Conservation (phyloP, 2,113 vertebrate species). For the Hippocampus comes region DNA sequence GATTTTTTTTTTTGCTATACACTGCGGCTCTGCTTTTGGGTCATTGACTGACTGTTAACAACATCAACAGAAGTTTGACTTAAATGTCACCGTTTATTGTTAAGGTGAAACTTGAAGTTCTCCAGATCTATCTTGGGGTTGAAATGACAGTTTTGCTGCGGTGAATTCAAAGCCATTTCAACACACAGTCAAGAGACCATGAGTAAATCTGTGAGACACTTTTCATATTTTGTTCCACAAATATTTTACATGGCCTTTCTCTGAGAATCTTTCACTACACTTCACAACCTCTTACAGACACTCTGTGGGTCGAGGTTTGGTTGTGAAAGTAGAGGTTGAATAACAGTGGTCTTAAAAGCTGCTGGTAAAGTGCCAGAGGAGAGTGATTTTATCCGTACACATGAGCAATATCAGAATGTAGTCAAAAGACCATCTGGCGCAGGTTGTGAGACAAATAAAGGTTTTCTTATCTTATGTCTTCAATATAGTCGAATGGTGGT, state of each 20-base stretch:
- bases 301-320: no score
- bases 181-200: constrained; percentile 53
- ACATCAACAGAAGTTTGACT: background rate
- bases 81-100: background rate
- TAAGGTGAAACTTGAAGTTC: background rate
- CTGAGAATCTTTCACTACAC: constrained; percentile 60
- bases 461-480: no score
- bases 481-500: no score
- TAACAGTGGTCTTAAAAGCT: no score
- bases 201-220: constrained; percentile 53
- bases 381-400: no score
- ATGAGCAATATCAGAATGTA: no score
- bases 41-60: background rate
- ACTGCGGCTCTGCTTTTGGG: background rate
- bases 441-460: no score
- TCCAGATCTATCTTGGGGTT: constrained; percentile 30
- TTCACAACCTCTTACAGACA: constrained; percentile 24
- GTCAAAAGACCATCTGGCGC: no score
- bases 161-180: background rate
- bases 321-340: no score
- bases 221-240: constrained; percentile 40
- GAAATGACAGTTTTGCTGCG: constrained; percentile 35
- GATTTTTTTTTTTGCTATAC: background rate
- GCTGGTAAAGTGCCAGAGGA: no score
- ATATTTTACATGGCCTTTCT: constrained; percentile 49